Base-by-base conservation (phyloP, 2,113 vertebrate genomes). In the Phycodurus eques region DNA sequence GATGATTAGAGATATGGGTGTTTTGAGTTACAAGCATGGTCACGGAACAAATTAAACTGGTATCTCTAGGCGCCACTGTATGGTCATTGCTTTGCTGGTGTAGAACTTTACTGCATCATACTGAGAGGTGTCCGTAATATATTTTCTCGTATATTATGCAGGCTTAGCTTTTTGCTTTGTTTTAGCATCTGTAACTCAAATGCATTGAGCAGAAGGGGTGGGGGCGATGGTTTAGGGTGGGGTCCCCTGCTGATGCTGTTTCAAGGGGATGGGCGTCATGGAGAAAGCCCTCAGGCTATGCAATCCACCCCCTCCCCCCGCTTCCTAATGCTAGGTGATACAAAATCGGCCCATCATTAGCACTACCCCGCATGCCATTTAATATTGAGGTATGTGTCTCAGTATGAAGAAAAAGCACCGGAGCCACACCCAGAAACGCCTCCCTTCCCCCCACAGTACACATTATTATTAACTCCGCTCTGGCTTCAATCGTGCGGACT, bases 341-440 rank as follows among this genome's bases (percentile, higher is more conserved):
- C 71, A 61, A 65, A 80, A 83, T 82, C 53, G 83, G 64, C 72
- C 44, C 65, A 63, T 83, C 79, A 82, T 85, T 85, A 87, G 73
- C 70, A 61, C 76, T 59, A 33, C 71, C 74, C 64, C 13, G 19
- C 76, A 35, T 43, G 20, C 61, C 67, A 84, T 84, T 79, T 76
- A 75, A 82, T 80, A 76, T 75, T 67, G 15, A 35, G 63, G 80
- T 73, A 59, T 81, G 51, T 77, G 70, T 77, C 74, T 68, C 60
- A 80, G 33, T 74, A 42, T 69, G 76, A 70, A 56, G 63, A 80
- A 85, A 33, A 33, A 78, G 62, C 67, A 78, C 39, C 56, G 60
- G 79, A 82, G 72, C 78, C 87, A 85, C 87, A 89, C 88, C 86
- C 85, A 87, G 69, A 62, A 77, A 76, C 59, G 46, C 72, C 67